Base-by-base conservation (phyloP, 2,888 invertebrate genomes). In the Melinaea marsaeus region DNA sequence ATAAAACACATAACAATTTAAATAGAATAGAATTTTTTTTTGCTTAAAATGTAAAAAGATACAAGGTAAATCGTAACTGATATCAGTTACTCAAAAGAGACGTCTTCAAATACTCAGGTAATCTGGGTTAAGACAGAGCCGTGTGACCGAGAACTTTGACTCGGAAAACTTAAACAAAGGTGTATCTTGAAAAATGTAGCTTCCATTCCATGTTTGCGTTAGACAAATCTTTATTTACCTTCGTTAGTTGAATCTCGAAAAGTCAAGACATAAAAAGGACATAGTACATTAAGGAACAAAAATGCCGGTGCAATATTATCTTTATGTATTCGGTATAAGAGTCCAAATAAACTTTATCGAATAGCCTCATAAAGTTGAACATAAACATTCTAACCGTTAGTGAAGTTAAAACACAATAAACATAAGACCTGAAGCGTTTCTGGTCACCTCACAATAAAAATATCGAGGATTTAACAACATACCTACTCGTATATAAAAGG, bases 381-480 rank as follows among this genome's bases (percentile, higher is more conserved):
- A 79, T 83, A 79, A 84, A 82, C 80, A 83, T 80, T 80, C 75
- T 74, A 74, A 76, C 71, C 76, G 67, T 73, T 70, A 67, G 75
- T 69, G 71, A 79, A 80, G 74, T 79, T 75, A 76, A 80, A 78
- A 75, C 71, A 77, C 74, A 73, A 78, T 81, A 81, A 82, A 81
- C 74, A 77, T 74, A 73, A 75, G 74, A 73, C 75, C 66, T 55
- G 71, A 73, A 73, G 75, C 69, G 71, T 79, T 81, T 76, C 72
- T 75, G 72, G 76, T 78, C 75, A 79, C 77, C 79, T 77, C 71
- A 76, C 79, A 79, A 79, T 79, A 84, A 81, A 83, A 83, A 84
- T 79, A 79, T 69, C 61, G 64, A 54, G 37, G 42, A 62, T 42
- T 42, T 7, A 42, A 42, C 62, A 55, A 67, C 66, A 61, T 59